A percentile compares a stretch with the other conserved stretches of the same genome.
Evolutionary conservation across 1,140 invertebrate genomes (phyloP).

Genomic region (Drosophila mojavensis): DNA sequence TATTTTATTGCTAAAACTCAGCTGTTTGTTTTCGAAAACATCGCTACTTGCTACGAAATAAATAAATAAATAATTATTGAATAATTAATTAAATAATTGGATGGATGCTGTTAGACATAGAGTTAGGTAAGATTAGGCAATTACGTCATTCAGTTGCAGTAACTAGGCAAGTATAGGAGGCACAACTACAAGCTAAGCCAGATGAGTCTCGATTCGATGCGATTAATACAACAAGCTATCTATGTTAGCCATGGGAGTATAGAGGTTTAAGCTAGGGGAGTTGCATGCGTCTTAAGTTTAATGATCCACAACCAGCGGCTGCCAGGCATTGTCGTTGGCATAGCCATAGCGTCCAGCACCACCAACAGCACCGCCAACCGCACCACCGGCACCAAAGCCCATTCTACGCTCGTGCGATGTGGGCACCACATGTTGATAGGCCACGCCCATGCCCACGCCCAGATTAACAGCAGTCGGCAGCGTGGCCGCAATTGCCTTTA

Average conservation of each 20-base stretch:
- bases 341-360: conserved; percentile 52
- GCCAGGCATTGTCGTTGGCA: conserved; percentile 74
- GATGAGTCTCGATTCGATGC: not conserved
- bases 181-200: conserved; percentile 43
- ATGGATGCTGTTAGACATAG: conserved; percentile 53
- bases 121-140: conserved; percentile 51
- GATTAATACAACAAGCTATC: conserved; percentile 61
- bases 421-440: conserved; percentile 55
- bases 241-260: conserved; percentile 34
- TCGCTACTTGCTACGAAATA: conserved; percentile 71
- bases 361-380: conserved; percentile 29
- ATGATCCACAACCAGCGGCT: conserved; percentile 68
- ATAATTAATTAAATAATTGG: conserved; percentile 20
- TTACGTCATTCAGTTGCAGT: conserved; percentile 39
- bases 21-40: conserved; percentile 14
- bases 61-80: conserved; percentile 71
- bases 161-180: conserved; percentile 54
- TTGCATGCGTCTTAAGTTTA: conserved; percentile 65
- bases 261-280: not conserved
- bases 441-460: conserved; percentile 19
- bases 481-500: not conserved
- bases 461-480: conserved; percentile 3
- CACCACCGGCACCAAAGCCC: conserved; percentile 62
- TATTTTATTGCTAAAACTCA: conserved; percentile 66
- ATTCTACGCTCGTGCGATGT: conserved; percentile 69